These are phyloP conservation scores for Phalangium opilio DNA, from an alignment of 2,888 invertebrate species.

Conservation along the genomic window DNA sequence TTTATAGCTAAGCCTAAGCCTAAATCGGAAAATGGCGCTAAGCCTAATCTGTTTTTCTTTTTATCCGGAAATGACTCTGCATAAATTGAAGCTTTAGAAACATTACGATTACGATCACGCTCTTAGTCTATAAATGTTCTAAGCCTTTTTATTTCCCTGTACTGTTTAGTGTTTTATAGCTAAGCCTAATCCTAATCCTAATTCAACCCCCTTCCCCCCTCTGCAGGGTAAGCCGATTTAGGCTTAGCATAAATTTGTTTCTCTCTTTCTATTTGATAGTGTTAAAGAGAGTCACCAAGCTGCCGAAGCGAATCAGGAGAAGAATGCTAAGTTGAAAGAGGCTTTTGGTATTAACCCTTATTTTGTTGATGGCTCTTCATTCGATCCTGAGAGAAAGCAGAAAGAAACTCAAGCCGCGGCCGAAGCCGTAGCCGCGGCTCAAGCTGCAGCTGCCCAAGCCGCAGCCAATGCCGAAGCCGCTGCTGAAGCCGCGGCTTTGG, in stretches of 20 bases:
- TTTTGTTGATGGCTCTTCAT: conserved; percentile 84
- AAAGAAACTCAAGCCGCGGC: conserved; percentile 17
- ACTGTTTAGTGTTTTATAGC: too few species aligned
- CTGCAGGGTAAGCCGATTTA: too few species aligned
- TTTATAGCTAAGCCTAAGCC: too few species aligned
- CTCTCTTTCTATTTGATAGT: conserved; percentile 38
- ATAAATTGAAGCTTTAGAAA: too few species aligned
- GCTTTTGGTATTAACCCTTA: conserved; percentile 88
- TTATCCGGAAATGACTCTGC: too few species aligned
- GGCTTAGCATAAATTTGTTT: background rate
- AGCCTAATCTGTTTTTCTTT: too few species aligned
- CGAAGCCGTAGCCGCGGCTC: conserved; percentile 7
- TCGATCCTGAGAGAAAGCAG: conserved; percentile 43
- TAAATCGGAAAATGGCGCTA: too few species aligned
- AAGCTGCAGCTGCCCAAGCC: background rate
- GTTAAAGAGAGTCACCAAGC: conserved; percentile 90
- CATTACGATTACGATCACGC: too few species aligned
- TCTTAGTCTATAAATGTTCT: too few species aligned
- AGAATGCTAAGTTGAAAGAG: conserved; percentile 78
- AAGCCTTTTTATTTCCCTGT: too few species aligned
- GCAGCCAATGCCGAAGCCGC: background rate
- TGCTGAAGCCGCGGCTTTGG: conserved; percentile 10
- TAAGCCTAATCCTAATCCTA: too few species aligned
- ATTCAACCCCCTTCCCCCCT: too few species aligned
- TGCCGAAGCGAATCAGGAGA: conserved; percentile 88